phyloP scores from a whole-genome alignment of 2,888 invertebrate genomes.

The Athrips mouffetella region DNA sequence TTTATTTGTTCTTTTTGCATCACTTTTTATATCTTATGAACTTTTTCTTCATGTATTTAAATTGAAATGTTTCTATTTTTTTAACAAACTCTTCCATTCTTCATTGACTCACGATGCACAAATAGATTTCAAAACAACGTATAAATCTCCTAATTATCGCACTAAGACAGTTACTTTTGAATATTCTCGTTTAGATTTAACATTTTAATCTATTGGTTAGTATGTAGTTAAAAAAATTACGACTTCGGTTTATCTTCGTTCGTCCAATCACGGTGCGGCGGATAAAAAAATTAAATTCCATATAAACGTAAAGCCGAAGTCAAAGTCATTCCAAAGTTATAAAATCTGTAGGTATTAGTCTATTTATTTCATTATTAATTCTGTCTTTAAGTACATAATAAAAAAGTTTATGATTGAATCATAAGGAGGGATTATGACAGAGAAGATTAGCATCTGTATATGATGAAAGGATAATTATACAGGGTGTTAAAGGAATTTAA shows the following conservation, averaged over 20 bases:
- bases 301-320: neutral
- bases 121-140: conserved; percentile 1
- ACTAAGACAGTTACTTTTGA: neutral
- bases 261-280: conserved; percentile 5
- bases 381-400: neutral
- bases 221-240: conserved; percentile 21
- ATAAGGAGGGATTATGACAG: neutral
- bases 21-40: too few species aligned
- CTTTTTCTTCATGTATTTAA: too few species aligned
- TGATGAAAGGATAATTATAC: too few species aligned
- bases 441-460: too few species aligned
- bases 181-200: conserved; percentile 8
- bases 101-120: neutral
- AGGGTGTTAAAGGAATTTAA: too few species aligned
- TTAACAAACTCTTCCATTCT: too few species aligned
- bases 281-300: conserved; percentile 2
- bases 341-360: neutral
- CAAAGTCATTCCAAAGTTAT: conserved; percentile 1
- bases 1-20: too few species aligned
- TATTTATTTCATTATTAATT: neutral
- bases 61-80: too few species aligned
- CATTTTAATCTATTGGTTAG: conserved; percentile 24
- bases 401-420: neutral
- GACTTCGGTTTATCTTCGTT: conserved; percentile 15
- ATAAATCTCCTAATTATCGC: neutral